Base-by-base conservation (phyloP, 2,888 invertebrate species). In the Anorthoa munda region DNA sequence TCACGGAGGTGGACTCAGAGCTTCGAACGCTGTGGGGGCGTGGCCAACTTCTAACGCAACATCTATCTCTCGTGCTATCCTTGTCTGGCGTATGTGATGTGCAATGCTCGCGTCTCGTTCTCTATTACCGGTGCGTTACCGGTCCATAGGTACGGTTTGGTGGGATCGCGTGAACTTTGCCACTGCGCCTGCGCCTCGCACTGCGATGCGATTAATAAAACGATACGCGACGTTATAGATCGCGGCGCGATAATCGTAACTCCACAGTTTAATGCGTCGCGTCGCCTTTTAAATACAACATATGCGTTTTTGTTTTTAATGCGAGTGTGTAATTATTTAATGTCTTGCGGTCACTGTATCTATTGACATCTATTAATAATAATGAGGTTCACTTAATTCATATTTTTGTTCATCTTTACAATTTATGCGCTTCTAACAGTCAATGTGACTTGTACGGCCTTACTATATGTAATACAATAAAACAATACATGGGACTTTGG, bases 91-190 rank as follows among this genome's bases (percentile, higher is more conserved):
- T 50, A 9, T 2, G 0, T 0, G 0, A 1, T 4, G 9, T 9
- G 11, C 23, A 53, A 81, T 92, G 77, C 75, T 58, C 15, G 85
- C 77, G 67, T 94, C 92, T 91, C 91, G 48, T 63, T 94, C 91
- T 93, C 93, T 94, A 94, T 94, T 89, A 88, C 87, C 89, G 88
- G 95, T 95, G 95, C 94, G 92, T 93, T 95, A 95, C 93, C 92
- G 94, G 89, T 89, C 81, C 78, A 86, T 86, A 85, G 85, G 85
- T 83, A 85, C 83, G 85, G 80, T 85, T 92, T 94, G 94, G 95
- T 93, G 95, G 95, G 95, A 94, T 91, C 91, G 92, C 93, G 92
- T 95, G 95, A 95, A 95, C 95, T 95, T 95, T 95, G 95, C 93
- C 95, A 95, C 93, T 92, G 94, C 93, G 93, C 89, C 82, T 73